Percentiles rank a stretch among this genome's conserved stretches.
These are phyloP conservation scores for Distichodus sexfasciatus DNA, from an alignment of 2,797 vertebrate genomes.

Conservation along the genomic window DNA sequence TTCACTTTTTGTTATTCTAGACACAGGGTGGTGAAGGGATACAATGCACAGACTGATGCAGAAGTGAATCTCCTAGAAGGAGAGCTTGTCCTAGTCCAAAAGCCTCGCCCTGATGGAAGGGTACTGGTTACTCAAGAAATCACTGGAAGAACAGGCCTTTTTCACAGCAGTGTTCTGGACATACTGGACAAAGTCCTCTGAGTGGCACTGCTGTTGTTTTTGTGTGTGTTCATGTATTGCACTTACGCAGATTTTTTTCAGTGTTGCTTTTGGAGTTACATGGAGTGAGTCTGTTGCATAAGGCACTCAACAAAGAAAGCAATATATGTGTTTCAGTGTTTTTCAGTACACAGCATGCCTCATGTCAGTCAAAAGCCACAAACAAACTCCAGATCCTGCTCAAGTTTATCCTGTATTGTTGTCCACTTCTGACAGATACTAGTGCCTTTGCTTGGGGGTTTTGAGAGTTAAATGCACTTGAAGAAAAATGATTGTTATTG, in stretches of 20 bases:
- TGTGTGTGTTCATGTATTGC: conserved; percentile 9
- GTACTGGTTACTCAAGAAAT: conserved; percentile 74
- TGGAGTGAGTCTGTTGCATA: conserved; percentile 6
- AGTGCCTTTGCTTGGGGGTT: conserved; percentile 24
- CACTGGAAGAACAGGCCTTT: conserved; percentile 74
- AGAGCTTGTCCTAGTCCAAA: conserved; percentile 73
- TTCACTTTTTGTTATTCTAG: conserved; percentile 52
- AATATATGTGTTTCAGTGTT: conserved; percentile 25
- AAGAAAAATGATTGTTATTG: not conserved
- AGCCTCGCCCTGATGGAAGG: conserved; percentile 71
- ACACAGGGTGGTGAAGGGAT: conserved; percentile 67
- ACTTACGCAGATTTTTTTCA: conserved; percentile 4
- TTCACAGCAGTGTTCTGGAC: conserved; percentile 71
- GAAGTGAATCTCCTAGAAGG: conserved; percentile 77
- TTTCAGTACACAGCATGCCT: conserved; percentile 22
- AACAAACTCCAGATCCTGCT: not conserved
- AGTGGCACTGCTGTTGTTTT: conserved; percentile 42
- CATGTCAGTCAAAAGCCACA: conserved; percentile 7
- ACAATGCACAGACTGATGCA: conserved; percentile 72
- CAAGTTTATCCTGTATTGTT: not conserved
- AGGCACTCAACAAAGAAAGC: conserved; percentile 18
- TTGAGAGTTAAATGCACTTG: conserved; percentile 34
- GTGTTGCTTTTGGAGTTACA: conserved; percentile 20
- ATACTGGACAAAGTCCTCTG: conserved; percentile 72
- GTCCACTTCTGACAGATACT: conserved; percentile 17